Percentiles rank a stretch among this genome's conserved stretches.
phyloP scores from a whole-genome alignment of 92 coral and sea anemone genomes.

The Paramuricea clavata region DNA sequence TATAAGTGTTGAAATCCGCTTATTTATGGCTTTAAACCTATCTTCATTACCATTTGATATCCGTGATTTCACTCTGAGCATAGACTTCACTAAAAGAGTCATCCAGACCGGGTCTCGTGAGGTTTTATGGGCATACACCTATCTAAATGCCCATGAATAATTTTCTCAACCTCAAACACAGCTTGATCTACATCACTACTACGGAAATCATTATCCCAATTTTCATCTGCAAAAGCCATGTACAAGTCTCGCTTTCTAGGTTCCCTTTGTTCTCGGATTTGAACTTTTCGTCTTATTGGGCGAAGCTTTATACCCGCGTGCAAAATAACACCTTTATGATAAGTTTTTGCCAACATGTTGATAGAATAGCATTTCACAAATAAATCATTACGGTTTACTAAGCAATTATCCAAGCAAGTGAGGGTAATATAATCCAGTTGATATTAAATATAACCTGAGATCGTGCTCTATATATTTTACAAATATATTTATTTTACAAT shows the following conservation, averaged over 20 bases:
- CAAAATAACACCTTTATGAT: constrained; percentile 60
- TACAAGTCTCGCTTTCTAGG: constrained; percentile 49
- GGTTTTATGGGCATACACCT: constrained; percentile 8
- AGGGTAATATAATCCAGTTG: too few species aligned
- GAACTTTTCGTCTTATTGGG: constrained; percentile 52
- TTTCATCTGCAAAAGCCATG: background rate
- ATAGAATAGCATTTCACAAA: constrained; percentile 48
- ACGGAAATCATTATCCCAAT: constrained; percentile 14
- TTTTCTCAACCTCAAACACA: constrained; percentile 5
- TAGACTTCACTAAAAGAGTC: constrained; percentile 40
- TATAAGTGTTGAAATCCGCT: constrained; percentile 46
- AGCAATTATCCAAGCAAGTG: constrained; percentile 54
- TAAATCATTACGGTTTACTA: constrained; percentile 51
- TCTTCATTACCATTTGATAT: constrained; percentile 18
- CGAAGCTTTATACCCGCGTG: constrained; percentile 66
- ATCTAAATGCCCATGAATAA: constrained; percentile 7
- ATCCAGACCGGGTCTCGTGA: constrained; percentile 53
- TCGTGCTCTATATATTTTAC: too few species aligned
- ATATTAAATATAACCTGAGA: too few species aligned
- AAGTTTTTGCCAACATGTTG: constrained; percentile 52
- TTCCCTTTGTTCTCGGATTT: constrained; percentile 43
- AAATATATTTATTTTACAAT: too few species aligned
- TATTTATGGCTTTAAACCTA: constrained; percentile 9
- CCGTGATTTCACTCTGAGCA: constrained; percentile 28
- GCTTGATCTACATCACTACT: constrained; percentile 22